Base-by-base conservation (phyloP, 1,140 invertebrate genomes). In the Drosophila nebulosa region DNA sequence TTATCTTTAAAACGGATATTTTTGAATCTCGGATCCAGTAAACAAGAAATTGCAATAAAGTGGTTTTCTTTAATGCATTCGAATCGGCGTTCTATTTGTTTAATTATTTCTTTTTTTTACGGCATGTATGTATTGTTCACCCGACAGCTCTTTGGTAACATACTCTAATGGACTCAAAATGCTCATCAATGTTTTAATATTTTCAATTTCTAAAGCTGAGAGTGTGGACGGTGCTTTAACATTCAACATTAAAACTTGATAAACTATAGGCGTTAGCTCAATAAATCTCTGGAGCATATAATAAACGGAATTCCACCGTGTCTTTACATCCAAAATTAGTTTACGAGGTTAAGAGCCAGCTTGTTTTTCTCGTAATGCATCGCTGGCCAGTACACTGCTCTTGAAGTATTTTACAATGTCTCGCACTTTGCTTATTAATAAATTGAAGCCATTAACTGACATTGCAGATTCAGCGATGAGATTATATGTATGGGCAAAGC, bases 231-330 rank as follows among this genome's bases (percentile, higher is more conserved):
- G 21, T 52, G 51, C 22, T 53, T 53, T 26, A 53, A 26, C 51
- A 53, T 53, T 53, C 51, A 53, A 53, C 51, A 53, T 53, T 53
- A 53, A 53, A 3, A 53, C 51, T 53, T 53, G 51, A 24, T 53
- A 53, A 9, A 53, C 26, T 26, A 24, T n/a, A 26, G 51, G 51
- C 22, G 51, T n/a, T 53, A 53, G 51, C 51, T 53, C 51, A 53
- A 53, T 53, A 53, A 53, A 53, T 53, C 51, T 26, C 22, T 53
- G 51, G 51, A 53, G 51, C 51, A 53, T 53, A 53, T 53, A 27
- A 24, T 27, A 27, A 53, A 27, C n/a, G n/a, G n/a, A n/a, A n/a
- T n/a, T n/a, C n/a, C n/a, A n/a, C n/a, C n/a, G n/a, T n/a, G n/a
- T n/a, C n/a, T 53, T 26, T 22, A 27, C 51, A 53, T 53, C 51